Base-by-base conservation (phyloP, 2,888 invertebrate genomes). In the Noctuana brunneofusca region DNA sequence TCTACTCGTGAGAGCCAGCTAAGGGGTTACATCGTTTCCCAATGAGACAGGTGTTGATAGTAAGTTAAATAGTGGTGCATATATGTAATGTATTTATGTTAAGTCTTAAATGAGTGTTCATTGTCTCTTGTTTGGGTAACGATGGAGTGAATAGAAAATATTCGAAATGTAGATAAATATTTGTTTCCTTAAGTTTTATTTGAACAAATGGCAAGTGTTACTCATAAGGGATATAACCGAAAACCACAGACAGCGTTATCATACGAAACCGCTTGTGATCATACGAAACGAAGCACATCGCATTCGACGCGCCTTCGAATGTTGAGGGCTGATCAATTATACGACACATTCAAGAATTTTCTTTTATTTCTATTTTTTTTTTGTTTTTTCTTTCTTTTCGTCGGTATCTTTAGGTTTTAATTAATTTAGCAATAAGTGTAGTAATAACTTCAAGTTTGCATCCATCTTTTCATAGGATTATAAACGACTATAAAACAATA, bases 371-470 rank as follows among this genome's bases (percentile, higher is more conserved):
- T 84, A 85, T 90, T 89, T 88, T 89, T 88, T 88, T 83, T 75
- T 79, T 72, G 72, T 80, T 84, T 86, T 86, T 83, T 74, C 77
- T 69, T 76, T 75, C 1, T 84, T 81, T 81, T 81, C 73, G 81
- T 78, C 75, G 74, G 81, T 87, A 85, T 83, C 83, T 75, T 75
- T 79, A 79, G 84, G 83, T 86, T 84, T 88, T 27, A 62, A 83
- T 89, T 87, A 89, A 87, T 92, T 92, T 92, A 92, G 92, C 89
- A 89, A 92, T 91, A 92, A 88, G 86, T 85, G 87, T 86, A 88
- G 87, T 88, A 86, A 83, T 86, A 87, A 87, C 86, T 87, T 86
- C 86, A 86, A 80, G 87, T 87, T 87, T 88, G 87, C 80, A 82
- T 88, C 84, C 84, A 77, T 80, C 84, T 83, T 83, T 84, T 83